Base-by-base conservation (phyloP, 2,888 invertebrate genomes). In the Chloromyia formosa region DNA sequence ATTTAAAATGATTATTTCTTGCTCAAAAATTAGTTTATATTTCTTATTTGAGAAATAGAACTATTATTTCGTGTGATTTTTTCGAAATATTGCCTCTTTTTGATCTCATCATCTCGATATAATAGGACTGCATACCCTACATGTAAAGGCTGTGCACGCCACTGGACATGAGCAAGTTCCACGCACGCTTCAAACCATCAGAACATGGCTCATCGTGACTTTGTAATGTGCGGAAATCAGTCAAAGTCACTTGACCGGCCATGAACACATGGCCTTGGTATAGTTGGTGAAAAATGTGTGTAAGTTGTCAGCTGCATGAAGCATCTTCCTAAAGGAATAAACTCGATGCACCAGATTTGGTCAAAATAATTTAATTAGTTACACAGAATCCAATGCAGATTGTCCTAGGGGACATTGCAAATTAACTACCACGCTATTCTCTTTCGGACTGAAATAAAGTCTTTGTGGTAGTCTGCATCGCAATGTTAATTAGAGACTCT, bases 321-420 rank as follows among this genome's bases (percentile, higher is more conserved):
- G 53, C n/a, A 71, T 35, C 71, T 22, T 71, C 71, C 18, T 22
- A 71, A 42, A 56, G 58, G 53, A 58, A 40, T 27, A 40, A 35
- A 35, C 23, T 18, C n/a, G n/a, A 5, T 22, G 35, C 40, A 35
- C 71, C 71, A 18, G 18, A 54, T 71, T 56, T 56, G 71, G 71
- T 71, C 42, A 56, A 71, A 71, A 71, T 71, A 71, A 71, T 71
- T 71, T 71, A 71, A 71, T 71, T 71, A 71, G 71, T 71, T 71
- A 71, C 56, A 71, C 20, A 53, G 71, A 71, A 71, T 49, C 66
- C 49, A 20, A 66, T 49, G 45, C 49, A 66, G 45, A 66, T 71
- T 40, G 71, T 71, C 71, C 71, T 71, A 56, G 18, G 71, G 71
- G 71, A 71, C 56, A 40, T 23, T 40, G 71, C 56, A 71, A 71